phyloP scores from a whole-genome alignment of 1,140 invertebrate species.

The Ceratina australensis region DNA sequence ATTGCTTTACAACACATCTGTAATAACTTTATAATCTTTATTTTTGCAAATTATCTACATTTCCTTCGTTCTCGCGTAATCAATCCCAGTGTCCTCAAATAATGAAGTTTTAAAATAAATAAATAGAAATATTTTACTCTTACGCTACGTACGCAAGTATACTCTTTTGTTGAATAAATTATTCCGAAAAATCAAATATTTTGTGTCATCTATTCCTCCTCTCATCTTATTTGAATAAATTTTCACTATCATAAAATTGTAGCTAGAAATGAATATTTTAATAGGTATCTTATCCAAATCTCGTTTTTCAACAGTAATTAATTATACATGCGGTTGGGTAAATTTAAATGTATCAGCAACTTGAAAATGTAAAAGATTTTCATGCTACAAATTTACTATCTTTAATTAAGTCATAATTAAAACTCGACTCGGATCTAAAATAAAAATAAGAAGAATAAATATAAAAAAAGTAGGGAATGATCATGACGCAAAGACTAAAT shows the following conservation, averaged over 20 bases:
- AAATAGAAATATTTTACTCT: neutral
- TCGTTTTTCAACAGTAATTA: too few relatives aligned
- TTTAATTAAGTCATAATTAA: too few relatives aligned
- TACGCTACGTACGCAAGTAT: neutral
- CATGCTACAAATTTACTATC: too few relatives aligned
- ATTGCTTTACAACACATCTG: conserved; percentile 39
- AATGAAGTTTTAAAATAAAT: too few relatives aligned
- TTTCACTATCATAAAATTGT: too few relatives aligned
- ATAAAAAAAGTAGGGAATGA: neutral
- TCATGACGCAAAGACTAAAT: neutral
- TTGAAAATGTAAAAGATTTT: neutral
- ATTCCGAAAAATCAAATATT: conserved; percentile 1
- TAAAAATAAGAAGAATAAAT: neutral
- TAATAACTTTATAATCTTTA: conserved; percentile 53
- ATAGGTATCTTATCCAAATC: too few relatives aligned
- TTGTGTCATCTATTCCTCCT: too few relatives aligned
- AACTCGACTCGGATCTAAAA: too few relatives aligned
- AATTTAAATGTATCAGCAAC: too few relatives aligned
- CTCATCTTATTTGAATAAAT: too few relatives aligned
- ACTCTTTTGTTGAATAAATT: neutral
- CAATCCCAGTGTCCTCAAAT: conserved; percentile 40
- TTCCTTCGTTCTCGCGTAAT: conserved; percentile 40
- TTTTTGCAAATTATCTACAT: conserved; percentile 61
- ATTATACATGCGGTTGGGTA: too few relatives aligned
- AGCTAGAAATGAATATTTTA: too few relatives aligned